phyloP scores from a whole-genome alignment of 2,113 vertebrate genomes.

The Anoplopoma fimbria region DNA sequence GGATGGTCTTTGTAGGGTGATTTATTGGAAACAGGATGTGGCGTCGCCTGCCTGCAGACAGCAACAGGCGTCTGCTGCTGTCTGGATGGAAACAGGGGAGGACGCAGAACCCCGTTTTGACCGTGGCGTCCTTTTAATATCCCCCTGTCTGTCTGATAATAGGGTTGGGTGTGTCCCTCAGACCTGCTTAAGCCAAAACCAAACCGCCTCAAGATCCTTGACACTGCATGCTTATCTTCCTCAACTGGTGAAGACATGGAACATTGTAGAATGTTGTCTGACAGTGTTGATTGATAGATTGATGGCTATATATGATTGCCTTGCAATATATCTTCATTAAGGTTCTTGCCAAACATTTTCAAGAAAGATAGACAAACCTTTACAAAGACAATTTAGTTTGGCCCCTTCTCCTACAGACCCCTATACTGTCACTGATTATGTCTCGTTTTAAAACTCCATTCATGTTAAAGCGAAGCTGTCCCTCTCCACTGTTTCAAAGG shows the following conservation, averaged over 20 bases:
- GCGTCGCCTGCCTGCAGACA: conserved; percentile 45
- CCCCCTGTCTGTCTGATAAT: conserved; percentile 21
- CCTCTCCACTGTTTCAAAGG: neutral
- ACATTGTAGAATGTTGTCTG: neutral
- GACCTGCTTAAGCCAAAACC: neutral
- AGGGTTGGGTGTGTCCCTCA: neutral
- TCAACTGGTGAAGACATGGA: neutral
- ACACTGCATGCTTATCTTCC: neutral
- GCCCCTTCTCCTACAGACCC: neutral
- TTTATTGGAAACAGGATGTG: conserved; percentile 66
- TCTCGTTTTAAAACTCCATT: neutral
- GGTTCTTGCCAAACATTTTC: neutral
- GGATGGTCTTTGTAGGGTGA: conserved; percentile 28
- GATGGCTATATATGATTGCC: neutral
- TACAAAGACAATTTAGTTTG: neutral
- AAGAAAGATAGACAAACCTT: neutral
- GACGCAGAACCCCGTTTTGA: neutral
- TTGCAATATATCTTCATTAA: neutral
- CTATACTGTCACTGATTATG: neutral
- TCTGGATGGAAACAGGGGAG: conserved; percentile 44
- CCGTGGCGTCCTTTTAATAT: conserved; percentile 13
- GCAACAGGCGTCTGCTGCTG: conserved; percentile 52
- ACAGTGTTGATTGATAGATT: neutral
- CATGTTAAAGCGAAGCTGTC: neutral
- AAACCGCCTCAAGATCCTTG: neutral